These are phyloP conservation scores for Pterois miles DNA, from an alignment of 2,797 vertebrate genomes.

Conservation along the genomic window DNA sequence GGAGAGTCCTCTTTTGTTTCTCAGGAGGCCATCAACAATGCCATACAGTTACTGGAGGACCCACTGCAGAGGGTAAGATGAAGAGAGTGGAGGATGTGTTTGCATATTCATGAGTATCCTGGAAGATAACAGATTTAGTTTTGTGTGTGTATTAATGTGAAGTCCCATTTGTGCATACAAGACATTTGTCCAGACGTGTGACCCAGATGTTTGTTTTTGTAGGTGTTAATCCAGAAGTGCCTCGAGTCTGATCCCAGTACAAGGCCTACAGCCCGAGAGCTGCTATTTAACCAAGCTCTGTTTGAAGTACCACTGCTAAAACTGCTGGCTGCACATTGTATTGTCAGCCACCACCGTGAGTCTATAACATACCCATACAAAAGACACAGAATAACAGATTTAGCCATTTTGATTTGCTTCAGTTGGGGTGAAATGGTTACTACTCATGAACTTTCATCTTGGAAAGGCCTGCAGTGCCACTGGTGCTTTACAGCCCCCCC, in stretches of 20 bases:
- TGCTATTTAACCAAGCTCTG: slow-evolving; percentile 95
- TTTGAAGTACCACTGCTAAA: slow-evolving; percentile 97
- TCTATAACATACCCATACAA: slow-evolving; percentile 21
- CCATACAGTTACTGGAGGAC: slow-evolving; percentile 95
- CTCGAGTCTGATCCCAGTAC: slow-evolving; percentile 88
- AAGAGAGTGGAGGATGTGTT: neutral
- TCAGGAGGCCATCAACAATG: slow-evolving; percentile 94
- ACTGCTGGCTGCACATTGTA: slow-evolving; percentile 95
- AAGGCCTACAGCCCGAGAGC: slow-evolving; percentile 93
- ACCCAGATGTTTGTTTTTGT: slow-evolving; percentile 40
- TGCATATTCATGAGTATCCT: neutral
- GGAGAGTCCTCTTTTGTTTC: slow-evolving; percentile 94
- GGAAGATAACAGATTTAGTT: no score
- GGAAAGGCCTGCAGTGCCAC: no score
- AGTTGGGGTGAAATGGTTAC: neutral
- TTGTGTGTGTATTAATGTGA: neutral
- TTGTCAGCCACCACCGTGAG: slow-evolving; percentile 96
- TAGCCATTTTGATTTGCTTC: neutral
- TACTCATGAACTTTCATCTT: no score
- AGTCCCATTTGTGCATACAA: neutral
- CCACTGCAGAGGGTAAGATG: slow-evolving; percentile 91
- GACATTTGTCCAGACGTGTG: slow-evolving; percentile 4
- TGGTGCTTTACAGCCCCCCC: no score
- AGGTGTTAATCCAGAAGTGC: slow-evolving; percentile 98
- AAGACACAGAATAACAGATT: neutral